Evolutionary conservation across 1,140 invertebrate species (phyloP), one percentile per base, ranked within the genome.

Genomic region (Chelonus insularis): DNA sequence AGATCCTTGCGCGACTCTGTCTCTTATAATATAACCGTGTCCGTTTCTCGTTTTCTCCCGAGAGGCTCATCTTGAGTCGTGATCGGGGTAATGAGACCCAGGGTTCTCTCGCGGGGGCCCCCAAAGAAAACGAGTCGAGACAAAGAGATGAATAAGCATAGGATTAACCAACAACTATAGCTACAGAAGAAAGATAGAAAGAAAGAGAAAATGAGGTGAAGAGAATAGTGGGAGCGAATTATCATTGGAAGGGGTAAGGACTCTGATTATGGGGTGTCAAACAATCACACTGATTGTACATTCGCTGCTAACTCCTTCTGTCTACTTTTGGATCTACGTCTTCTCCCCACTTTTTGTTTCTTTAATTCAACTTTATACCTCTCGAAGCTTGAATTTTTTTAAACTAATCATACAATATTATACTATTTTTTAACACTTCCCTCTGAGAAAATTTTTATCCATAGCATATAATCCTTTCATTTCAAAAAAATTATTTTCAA

Each of bases 231-330:
- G 52, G 34, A 21, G 34, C 23, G 16, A 14, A 23, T 25, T 23
- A 18, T n/a, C 2, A 7, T 4, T 48, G 45, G 23, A 25, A 23
- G 71, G 72, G 73, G 70, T 76, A 76, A 78, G 72, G 72, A 76
- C 68, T 71, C 72, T 82, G 78, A 82, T 82, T 80, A 82, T 79
- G 80, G 80, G 79, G 80, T 81, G 78, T 82, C 78, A 82, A 82
- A 81, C 77, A 82, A 81, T 81, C 79, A 82, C 71, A 72, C 72
- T 80, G 79, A 81, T 80, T 80, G 79, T 80, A 79, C 74, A 79
- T 79, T 78, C 76, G 72, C 72, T 66, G 68, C 73, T 71, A 68
- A 70, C 68, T 72, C 69, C 67, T 73, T 73, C 74, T 72, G 73
- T 77, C 72, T 73, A 65, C 66, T 65, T 68, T 43, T 62, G 57